Conservation (phyloP, 1,140 invertebrate genomes). For the Mamestra configurata region DNA sequence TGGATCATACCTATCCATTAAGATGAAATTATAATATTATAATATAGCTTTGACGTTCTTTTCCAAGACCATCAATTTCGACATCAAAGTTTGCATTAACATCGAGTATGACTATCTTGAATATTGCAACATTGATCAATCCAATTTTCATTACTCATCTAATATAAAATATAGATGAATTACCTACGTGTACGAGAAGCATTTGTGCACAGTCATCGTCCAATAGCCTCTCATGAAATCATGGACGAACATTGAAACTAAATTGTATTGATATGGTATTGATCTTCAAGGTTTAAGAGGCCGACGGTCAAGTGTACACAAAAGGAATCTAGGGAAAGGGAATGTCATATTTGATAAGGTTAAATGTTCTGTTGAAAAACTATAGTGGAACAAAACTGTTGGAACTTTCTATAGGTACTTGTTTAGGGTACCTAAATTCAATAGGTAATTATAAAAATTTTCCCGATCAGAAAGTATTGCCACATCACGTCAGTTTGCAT, state of each 20-base stretch:
- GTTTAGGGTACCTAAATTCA: not conserved
- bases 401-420: too few species aligned
- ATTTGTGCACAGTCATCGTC: constrained; percentile 3
- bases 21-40: not conserved
- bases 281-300: constrained; percentile 16
- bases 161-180: not conserved
- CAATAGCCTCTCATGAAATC: not conserved
- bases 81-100: not conserved
- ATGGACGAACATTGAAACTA: not conserved
- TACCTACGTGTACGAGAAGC: not conserved
- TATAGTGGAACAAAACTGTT: constrained; percentile 2
- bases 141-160: constrained; percentile 10
- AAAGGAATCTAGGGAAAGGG: constrained; percentile 24
- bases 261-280: not conserved
- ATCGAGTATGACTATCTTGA: not conserved
- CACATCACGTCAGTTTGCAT: not conserved
- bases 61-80: not conserved
- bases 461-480: not conserved
- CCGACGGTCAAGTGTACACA: not conserved
- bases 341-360: constrained; percentile 30
- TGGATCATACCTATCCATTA: not conserved
- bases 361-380: constrained; percentile 12
- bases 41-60: not conserved
- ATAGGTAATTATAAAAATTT: too few species aligned
- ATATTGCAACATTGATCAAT: not conserved